Conservation (phyloP, 2,888 invertebrate genomes). For the Brachyopa scutellaris region DNA sequence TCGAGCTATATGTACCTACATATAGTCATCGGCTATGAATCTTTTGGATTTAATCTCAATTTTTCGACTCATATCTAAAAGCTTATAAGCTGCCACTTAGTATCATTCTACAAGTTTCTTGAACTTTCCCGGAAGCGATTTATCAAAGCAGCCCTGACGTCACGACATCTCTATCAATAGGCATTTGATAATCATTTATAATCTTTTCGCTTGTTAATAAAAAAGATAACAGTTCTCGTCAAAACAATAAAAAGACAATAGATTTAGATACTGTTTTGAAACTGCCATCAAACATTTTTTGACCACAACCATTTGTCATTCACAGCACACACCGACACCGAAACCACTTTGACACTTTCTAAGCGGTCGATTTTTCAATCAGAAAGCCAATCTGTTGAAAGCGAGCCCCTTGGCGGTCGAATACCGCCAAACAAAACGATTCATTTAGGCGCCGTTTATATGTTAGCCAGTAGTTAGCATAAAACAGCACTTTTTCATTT, state of each 20-base stretch:
- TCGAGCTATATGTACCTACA: no score
- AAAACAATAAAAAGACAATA: not conserved
- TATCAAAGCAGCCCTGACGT: not conserved
- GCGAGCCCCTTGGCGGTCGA: not conserved
- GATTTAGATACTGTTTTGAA: slow-evolving; percentile 5
- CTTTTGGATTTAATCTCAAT: no score
- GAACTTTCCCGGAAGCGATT: slow-evolving; percentile 6
- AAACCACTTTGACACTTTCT: slow-evolving; percentile 6
- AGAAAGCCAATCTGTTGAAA: not conserved
- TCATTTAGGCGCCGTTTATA: slow-evolving; percentile 14
- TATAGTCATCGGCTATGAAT: no score
- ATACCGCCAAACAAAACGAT: slow-evolving; percentile 7
- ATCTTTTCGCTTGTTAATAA: not conserved
- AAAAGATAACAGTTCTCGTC: slow-evolving; percentile 20
- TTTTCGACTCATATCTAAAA: no score
- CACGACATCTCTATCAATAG: not conserved
- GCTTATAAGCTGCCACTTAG: no score
- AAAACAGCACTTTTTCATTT: slow-evolving; percentile 36
- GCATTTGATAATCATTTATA: not conserved
- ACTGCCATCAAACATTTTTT: no score
- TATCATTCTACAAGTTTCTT: no score
- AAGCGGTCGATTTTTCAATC: slow-evolving; percentile 8
- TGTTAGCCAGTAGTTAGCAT: no score
- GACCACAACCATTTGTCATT: slow-evolving; percentile 11
- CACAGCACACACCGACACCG: not conserved